A percentile compares a stretch with the other conserved stretches of the same genome.
These are phyloP conservation scores for Tetramorium bicarinatum DNA, from an alignment of 2,888 invertebrate species.

Conservation along the genomic window DNA sequence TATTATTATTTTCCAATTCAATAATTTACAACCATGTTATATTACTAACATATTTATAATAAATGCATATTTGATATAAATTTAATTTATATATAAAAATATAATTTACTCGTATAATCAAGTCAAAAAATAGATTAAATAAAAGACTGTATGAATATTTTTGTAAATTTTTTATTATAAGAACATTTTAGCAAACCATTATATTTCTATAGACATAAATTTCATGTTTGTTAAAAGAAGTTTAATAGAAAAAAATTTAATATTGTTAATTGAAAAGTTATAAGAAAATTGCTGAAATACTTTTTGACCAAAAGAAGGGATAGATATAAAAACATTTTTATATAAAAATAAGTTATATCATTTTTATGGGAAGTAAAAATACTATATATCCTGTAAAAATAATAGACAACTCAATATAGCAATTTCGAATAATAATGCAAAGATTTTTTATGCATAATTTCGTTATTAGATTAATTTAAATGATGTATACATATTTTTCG, in stretches of 20 bases:
- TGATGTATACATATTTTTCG: not conserved
- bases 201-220: not conserved
- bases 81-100: constrained; percentile 3
- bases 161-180: not conserved
- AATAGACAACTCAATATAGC: not conserved
- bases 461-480: not conserved
- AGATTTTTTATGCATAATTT: not conserved
- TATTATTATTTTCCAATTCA: not conserved
- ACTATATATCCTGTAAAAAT: not conserved
- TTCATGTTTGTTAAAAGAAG: not conserved
- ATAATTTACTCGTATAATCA: not conserved
- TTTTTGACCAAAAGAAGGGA: not conserved
- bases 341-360: not conserved
- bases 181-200: not conserved
- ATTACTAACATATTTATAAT: not conserved
- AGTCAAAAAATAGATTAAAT: not conserved
- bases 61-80: not conserved
- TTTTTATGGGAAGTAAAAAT: not conserved
- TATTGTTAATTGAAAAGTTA: not conserved
- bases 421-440: not conserved
- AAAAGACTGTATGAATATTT: not conserved
- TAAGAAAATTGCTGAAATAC: not conserved
- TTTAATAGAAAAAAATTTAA: not conserved
- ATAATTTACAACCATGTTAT: not conserved
- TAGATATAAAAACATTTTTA: not conserved